These are phyloP conservation scores for Euwallacea similis DNA, from an alignment of 1,140 invertebrate genomes.

Conservation along the genomic window DNA sequence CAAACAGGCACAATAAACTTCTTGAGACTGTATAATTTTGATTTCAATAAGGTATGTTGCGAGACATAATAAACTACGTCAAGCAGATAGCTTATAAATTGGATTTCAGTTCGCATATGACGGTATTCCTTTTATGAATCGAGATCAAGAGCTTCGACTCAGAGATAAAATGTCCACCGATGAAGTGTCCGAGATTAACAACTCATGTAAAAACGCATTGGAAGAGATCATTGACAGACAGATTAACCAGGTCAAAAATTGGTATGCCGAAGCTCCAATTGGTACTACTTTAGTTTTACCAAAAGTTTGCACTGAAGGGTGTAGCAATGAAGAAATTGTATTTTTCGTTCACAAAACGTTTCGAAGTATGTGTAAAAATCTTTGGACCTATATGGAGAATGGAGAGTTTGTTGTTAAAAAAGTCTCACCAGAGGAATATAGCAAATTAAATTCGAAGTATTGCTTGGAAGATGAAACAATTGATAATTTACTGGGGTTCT, in stretches of 20 bases:
- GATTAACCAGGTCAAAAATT: constrained; percentile 49
- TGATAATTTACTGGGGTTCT: constrained; percentile 65
- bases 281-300: constrained; percentile 39
- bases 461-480: constrained; percentile 57
- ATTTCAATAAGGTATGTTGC: constrained; percentile 71
- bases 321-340: constrained; percentile 45
- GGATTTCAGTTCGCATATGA: constrained; percentile 65
- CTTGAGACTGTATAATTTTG: constrained; percentile 65
- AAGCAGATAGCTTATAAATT: neutral
- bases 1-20: constrained; percentile 68
- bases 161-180: constrained; percentile 56
- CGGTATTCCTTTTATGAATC: constrained; percentile 68
- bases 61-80: neutral
- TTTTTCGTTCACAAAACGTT: constrained; percentile 60
- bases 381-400: constrained; percentile 57
- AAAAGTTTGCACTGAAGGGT: constrained; percentile 31
- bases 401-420: constrained; percentile 53
- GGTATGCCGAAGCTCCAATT: constrained; percentile 42
- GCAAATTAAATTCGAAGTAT: constrained; percentile 43
- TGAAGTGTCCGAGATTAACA: constrained; percentile 44
- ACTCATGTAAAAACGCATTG: constrained; percentile 29
- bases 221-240: constrained; percentile 40
- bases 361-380: constrained; percentile 57
- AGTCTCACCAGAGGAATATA: constrained; percentile 45
- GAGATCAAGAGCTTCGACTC: constrained; percentile 58